Evolutionary conservation across 2,113 vertebrate genomes (phyloP).

Genomic region (Phalacrocorax brasilianus): DNA sequence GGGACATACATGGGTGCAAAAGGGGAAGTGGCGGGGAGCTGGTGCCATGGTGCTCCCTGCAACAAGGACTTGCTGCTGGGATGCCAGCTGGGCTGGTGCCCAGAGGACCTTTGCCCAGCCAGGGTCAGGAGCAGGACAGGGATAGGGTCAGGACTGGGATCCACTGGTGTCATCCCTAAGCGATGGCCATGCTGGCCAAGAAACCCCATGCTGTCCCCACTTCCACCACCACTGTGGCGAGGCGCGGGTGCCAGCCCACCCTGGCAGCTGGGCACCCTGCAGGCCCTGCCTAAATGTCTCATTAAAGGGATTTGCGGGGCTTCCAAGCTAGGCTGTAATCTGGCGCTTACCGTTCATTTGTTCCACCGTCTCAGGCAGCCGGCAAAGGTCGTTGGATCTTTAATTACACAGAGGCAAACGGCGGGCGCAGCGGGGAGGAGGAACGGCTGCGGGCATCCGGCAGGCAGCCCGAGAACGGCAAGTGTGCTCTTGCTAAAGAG

Average conservation of each 20-base stretch:
- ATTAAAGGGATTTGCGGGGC: conserved; percentile 9
- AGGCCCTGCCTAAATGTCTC: not conserved
- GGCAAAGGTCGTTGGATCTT: conserved; percentile 1
- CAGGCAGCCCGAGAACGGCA: not conserved
- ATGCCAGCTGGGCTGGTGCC: accelerated
- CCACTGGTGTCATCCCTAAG: accelerated
- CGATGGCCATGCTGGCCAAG: accelerated
- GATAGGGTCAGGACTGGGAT: no score
- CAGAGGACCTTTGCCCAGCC: not conserved
- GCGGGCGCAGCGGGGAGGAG: not conserved
- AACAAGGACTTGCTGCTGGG: accelerated
- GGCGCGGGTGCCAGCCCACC: not conserved
- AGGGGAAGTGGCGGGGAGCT: no score
- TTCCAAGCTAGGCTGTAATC: not conserved
- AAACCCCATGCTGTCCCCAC: not conserved
- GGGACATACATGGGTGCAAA: accelerated
- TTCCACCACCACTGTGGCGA: not conserved
- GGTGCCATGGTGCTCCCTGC: accelerated
- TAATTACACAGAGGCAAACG: not conserved
- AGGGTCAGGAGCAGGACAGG: not conserved
- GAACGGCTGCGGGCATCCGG: not conserved
- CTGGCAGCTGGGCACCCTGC: not conserved
- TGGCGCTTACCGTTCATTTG: not conserved
- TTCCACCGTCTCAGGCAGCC: not conserved
- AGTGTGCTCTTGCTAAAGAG: not conserved